Percentiles rank a stretch among this genome's conserved stretches.
Evolutionary conservation across 2,888 invertebrate species (phyloP).

Genomic region (Rhamphomyia laevipes): DNA sequence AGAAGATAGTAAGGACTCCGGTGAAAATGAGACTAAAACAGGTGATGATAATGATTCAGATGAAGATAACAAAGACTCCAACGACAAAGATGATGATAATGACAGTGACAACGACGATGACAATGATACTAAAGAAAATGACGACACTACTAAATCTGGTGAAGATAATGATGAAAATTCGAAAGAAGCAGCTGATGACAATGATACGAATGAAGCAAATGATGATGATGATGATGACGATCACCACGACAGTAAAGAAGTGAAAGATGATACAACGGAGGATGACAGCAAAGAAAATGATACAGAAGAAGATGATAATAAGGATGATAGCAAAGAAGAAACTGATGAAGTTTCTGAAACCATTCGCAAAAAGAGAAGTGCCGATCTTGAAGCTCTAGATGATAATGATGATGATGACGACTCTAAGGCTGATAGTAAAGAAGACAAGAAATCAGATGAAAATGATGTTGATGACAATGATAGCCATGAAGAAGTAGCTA

Average conservation of each 20-base stretch:
- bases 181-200: constrained; percentile 3
- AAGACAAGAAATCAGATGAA: constrained; percentile 33
- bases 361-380: constrained; percentile 1
- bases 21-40: constrained; percentile 7
- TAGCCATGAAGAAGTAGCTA: constrained; percentile 24
- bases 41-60: constrained; percentile 17
- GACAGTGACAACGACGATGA: constrained; percentile 4
- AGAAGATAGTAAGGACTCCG: constrained; percentile 12
- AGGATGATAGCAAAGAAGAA: constrained; percentile 18
- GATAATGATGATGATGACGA: constrained; percentile 14
- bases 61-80: constrained; percentile 20
- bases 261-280: constrained; percentile 2
- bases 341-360: constrained; percentile 15
- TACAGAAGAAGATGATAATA: constrained; percentile 13
- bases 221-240: constrained; percentile 39
- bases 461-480: constrained; percentile 31
- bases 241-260: constrained; percentile 26
- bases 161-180: constrained; percentile 30
- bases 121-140: constrained; percentile 10
- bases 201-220: constrained; percentile 33
- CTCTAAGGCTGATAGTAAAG: constrained; percentile 28
- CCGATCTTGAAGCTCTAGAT: constrained; percentile 11
- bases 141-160: constrained; percentile 33
- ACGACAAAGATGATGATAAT: constrained; percentile 16
- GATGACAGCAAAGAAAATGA: constrained; percentile 11